These are phyloP conservation scores for Cosmia pyralina DNA, from an alignment of 2,888 invertebrate genomes.

Conservation along the genomic window DNA sequence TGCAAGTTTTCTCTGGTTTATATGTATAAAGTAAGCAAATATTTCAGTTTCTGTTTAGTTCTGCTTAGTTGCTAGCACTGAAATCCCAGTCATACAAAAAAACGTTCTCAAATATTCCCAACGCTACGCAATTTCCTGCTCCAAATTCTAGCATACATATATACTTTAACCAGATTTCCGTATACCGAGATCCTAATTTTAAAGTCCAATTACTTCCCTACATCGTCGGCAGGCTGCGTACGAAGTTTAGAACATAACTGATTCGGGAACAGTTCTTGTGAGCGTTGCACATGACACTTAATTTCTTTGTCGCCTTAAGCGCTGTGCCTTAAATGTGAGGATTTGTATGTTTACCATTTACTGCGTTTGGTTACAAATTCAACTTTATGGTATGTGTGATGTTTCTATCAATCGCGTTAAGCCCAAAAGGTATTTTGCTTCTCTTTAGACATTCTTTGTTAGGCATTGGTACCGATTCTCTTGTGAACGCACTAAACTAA, in stretches of 20 bases:
- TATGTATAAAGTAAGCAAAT: no score
- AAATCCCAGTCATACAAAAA: background rate
- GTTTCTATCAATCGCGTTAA: background rate
- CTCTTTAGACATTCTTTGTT: background rate
- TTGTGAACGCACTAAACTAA: no score
- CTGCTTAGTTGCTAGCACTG: no score
- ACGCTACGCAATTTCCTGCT: slow-evolving; percentile 1
- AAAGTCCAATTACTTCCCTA: slow-evolving; percentile 55
- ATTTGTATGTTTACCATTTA: background rate
- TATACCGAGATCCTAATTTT: slow-evolving; percentile 46
- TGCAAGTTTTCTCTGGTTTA: no score
- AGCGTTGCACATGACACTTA: slow-evolving; percentile 55
- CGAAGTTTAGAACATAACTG: slow-evolving; percentile 51
- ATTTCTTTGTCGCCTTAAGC: slow-evolving; percentile 44
- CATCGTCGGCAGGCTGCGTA: slow-evolving; percentile 22
- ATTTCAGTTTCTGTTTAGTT: no score
- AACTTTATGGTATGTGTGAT: background rate
- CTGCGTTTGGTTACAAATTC: background rate
- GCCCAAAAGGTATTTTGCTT: background rate
- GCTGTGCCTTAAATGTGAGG: slow-evolving; percentile 5
- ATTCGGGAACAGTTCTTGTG: slow-evolving; percentile 31
- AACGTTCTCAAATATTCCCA: background rate
- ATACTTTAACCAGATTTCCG: background rate
- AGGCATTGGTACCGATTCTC: no score
- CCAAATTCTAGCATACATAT: slow-evolving; percentile 4